Percentiles rank a stretch among this genome's conserved stretches.
phyloP scores from a whole-genome alignment of 2,113 vertebrate species.

The Anser brachyrhynchus region DNA sequence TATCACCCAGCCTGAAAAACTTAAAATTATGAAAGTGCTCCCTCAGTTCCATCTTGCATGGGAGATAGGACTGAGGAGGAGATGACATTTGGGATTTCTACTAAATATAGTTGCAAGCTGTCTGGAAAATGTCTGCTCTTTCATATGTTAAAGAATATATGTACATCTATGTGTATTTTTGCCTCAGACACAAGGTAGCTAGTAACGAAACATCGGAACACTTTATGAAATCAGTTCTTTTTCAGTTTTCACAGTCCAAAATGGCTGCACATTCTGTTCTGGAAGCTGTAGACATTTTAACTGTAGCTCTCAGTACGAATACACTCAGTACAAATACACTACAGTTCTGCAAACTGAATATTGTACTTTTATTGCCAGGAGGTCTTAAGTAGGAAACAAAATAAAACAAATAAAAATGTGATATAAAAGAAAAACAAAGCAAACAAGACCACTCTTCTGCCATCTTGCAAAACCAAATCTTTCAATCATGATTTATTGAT shows the following conservation, averaged over 20 bases:
- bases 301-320: background rate
- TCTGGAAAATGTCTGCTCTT: background rate
- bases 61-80: background rate
- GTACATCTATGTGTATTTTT: background rate
- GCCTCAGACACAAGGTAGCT: background rate
- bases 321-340: background rate
- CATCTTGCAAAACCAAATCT: conserved; percentile 42
- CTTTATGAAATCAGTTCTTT: background rate
- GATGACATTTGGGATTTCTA: background rate
- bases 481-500: conserved; percentile 39
- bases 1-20: background rate
- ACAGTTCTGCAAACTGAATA: background rate
- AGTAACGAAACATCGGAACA: background rate
- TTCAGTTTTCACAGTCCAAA: background rate
- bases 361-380: background rate
- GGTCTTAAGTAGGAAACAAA: background rate
- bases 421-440: background rate
- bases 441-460: background rate
- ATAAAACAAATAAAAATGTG: background rate
- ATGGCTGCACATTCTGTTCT: background rate
- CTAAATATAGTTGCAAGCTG: background rate
- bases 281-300: background rate
- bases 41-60: background rate
- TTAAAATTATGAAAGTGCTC: background rate
- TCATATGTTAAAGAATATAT: background rate